Evolutionary conservation across 2,888 invertebrate genomes (phyloP).

Genomic region (Rotaria magnacalcarata): DNA sequence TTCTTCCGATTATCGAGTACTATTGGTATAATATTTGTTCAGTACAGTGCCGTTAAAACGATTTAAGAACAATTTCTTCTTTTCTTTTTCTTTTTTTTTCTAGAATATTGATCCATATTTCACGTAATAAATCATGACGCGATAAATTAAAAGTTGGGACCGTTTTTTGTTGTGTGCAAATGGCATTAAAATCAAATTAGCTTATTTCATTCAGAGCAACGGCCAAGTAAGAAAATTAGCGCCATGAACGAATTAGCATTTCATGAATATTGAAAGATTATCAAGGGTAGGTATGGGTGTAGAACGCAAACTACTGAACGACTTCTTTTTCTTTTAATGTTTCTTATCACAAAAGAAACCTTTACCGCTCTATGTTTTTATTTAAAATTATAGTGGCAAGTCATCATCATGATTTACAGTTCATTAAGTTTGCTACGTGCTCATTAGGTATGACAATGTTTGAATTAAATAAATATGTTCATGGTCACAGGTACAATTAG

Average conservation of each 20-base stretch:
- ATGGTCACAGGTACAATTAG: background rate
- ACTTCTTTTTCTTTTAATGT: too few relatives aligned
- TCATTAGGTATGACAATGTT: background rate
- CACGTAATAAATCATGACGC: background rate
- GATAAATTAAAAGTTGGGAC: background rate
- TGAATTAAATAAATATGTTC: background rate
- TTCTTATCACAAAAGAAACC: too few relatives aligned
- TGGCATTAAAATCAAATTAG: background rate
- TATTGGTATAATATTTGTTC: constrained; percentile 18
- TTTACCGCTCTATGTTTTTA: background rate
- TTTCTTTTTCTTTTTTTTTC: background rate
- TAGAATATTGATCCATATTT: background rate
- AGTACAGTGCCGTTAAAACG: background rate
- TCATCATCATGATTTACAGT: background rate
- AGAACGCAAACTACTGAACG: too few relatives aligned
- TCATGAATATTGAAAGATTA: background rate
- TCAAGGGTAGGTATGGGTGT: too few relatives aligned
- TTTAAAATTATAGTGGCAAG: background rate
- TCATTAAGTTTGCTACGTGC: background rate
- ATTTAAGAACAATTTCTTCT: background rate
- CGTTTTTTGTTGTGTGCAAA: background rate
- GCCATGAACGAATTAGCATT: background rate
- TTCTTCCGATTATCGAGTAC: background rate
- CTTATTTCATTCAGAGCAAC: background rate
- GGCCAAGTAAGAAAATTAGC: background rate